Base-by-base conservation (phyloP, 2,888 invertebrate species). In the Criorhina ranunculi region DNA sequence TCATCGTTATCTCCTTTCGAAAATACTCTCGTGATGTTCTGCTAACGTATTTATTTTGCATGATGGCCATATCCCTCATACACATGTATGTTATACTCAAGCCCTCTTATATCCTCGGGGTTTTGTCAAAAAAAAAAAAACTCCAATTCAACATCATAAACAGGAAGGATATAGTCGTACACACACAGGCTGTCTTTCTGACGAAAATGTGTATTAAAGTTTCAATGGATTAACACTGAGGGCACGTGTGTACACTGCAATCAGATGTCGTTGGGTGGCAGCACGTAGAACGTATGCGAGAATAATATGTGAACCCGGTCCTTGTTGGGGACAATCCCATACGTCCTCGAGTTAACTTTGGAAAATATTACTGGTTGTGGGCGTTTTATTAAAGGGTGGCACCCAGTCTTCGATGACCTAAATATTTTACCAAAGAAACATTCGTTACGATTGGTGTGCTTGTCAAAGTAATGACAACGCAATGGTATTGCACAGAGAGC, bases 1-100 rank as follows among this genome's bases (percentile, higher is more conserved):
- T 51, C 42, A 59, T 49, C 59, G 66, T 79, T 59, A 66, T 73
- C 66, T 51, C n/a, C 33, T 42, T 42, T 59, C 17, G 57, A 57
- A 49, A 42, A 73, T 66, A 72, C 42, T 42, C 57, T 64, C 42
- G 17, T 66, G 66, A 66, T 73, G 51, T 79, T 66, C 17, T 42
- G 57, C 15, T 44, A 73, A 66, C 57, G 73, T 73, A 66, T 79
- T 79, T 79, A 79, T 66, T 79, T 73, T 79, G 73, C 73, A 73
- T 79, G 79, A 66, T 49, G 66, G 66, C 59, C 33, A 57, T 57
- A 51, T 79, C 66, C 37, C 42, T 5, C 12, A 66, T 44, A 55
- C 44, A 55, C 19, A 44, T 11, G 9, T 24, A 42, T 9, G n/a
- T n/a, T n/a, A n/a, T n/a, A n/a, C n/a, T n/a, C 3, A 19, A 9